phyloP scores from a whole-genome alignment of 2,888 invertebrate species.

The Osmoderma eremita region DNA sequence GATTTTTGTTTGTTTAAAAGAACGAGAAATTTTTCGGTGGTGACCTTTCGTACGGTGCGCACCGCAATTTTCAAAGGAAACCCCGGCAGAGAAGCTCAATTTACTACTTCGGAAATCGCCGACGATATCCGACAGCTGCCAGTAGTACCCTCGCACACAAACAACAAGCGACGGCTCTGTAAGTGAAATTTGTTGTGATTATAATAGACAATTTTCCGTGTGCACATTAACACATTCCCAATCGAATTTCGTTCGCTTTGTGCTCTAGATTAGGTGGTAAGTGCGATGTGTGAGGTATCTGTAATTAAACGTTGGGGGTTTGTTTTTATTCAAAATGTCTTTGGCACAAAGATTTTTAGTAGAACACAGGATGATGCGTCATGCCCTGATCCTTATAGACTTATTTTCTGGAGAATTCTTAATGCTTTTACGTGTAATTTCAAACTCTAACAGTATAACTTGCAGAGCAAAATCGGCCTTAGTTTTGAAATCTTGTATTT shows the following conservation, averaged over 20 bases:
- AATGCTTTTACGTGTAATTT: not conserved
- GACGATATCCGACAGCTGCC: slow-evolving; percentile 47
- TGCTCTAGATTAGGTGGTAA: slow-evolving; percentile 41
- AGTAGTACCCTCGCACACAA: slow-evolving; percentile 55
- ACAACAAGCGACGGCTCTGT: slow-evolving; percentile 66
- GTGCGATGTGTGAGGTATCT: slow-evolving; percentile 25
- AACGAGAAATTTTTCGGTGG: slow-evolving; percentile 42
- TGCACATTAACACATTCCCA: slow-evolving; percentile 36
- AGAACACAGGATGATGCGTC: slow-evolving; percentile 39
- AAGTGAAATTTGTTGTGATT: slow-evolving; percentile 62
- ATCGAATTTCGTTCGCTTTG: slow-evolving; percentile 40
- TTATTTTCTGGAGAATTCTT: slow-evolving; percentile 23
- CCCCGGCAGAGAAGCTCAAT: slow-evolving; percentile 44
- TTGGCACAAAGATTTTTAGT: slow-evolving; percentile 35
- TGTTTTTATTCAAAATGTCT: slow-evolving; percentile 27
- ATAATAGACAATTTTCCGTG: slow-evolving; percentile 43
- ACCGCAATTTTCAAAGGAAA: slow-evolving; percentile 19
- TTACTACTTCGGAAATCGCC: slow-evolving; percentile 46
- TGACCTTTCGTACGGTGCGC: slow-evolving; percentile 9
- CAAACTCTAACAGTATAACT: not conserved
- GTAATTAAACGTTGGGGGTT: slow-evolving; percentile 1
- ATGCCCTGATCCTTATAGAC: slow-evolving; percentile 43
- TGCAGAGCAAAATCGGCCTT: not conserved
- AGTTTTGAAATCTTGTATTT: not conserved
- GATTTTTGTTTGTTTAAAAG: slow-evolving; percentile 45